These are phyloP conservation scores for Dicyrtoma fusca DNA, from an alignment of 2,888 invertebrate species.

Conservation along the genomic window DNA sequence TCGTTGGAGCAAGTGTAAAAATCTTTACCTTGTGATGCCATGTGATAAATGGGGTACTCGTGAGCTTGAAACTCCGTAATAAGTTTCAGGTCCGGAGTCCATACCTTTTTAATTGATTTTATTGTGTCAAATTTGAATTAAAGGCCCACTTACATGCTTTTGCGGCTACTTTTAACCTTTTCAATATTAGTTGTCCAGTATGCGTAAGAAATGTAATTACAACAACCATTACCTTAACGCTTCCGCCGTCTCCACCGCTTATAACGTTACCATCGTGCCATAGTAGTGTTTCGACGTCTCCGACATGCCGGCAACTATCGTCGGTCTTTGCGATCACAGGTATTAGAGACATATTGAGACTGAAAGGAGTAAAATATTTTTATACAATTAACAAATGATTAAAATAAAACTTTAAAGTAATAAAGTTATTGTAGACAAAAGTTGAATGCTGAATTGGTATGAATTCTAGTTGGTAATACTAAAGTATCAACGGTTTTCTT, in stretches of 20 bases:
- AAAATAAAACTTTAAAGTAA: background rate
- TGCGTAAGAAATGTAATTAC: no score
- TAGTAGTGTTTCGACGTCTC: slow-evolving; percentile 61
- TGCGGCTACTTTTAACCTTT: no score
- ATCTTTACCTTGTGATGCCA: slow-evolving; percentile 64
- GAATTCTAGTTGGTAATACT: no score
- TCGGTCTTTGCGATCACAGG: slow-evolving; percentile 59
- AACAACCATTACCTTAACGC: slow-evolving; percentile 63
- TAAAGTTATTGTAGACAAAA: no score
- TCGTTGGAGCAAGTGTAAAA: slow-evolving; percentile 70
- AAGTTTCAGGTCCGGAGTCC: slow-evolving; percentile 62
- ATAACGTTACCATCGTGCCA: slow-evolving; percentile 62
- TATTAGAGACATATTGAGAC: slow-evolving; percentile 60
- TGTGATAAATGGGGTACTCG: slow-evolving; percentile 66
- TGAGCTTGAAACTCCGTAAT: slow-evolving; percentile 65
- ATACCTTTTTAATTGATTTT: slow-evolving; percentile 60
- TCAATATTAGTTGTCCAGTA: no score
- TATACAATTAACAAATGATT: background rate
- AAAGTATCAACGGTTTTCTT: no score
- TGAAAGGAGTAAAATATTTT: background rate
- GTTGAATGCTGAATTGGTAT: no score
- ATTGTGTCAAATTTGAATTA: background rate
- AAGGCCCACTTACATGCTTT: no score
- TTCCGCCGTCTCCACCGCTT: slow-evolving; percentile 64
- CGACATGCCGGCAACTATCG: slow-evolving; percentile 61